Evolutionary conservation across 1,140 invertebrate genomes (phyloP).

Genomic region (Cataglyphis hispanica): DNA sequence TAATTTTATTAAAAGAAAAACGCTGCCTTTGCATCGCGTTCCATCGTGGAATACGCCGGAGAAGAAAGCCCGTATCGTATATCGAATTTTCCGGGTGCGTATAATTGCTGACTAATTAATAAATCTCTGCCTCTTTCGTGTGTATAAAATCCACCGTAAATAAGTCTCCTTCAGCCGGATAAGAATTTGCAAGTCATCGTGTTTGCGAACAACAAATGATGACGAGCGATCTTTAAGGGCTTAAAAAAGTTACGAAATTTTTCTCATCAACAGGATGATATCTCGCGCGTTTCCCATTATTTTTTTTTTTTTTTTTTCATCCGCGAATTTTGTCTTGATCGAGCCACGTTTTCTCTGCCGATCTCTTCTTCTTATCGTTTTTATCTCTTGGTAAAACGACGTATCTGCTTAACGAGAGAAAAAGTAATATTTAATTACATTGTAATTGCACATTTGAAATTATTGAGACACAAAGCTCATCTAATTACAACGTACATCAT

Average conservation of each 20-base stretch:
- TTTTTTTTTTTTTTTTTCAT: neutral
- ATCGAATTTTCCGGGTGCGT: constrained; percentile 52
- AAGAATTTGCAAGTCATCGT: constrained; percentile 37
- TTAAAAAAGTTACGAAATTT: constrained; percentile 1
- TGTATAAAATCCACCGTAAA: constrained; percentile 27
- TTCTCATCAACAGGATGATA: neutral
- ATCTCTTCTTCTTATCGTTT: too few relatives aligned
- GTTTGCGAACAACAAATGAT: constrained; percentile 5
- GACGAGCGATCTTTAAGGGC: constrained; percentile 3
- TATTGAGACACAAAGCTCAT: neutral
- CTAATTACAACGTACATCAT: constrained; percentile 10
- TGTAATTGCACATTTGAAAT: too few relatives aligned
- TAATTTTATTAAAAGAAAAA: constrained; percentile 36
- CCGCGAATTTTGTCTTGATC: neutral
- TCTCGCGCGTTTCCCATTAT: too few relatives aligned
- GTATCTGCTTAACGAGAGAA: neutral
- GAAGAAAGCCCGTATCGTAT: constrained; percentile 36
- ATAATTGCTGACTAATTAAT: constrained; percentile 60
- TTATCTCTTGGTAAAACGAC: neutral
- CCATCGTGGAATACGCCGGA: neutral
- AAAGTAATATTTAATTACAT: too few relatives aligned
- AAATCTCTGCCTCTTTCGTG: constrained; percentile 23
- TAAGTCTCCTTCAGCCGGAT: neutral
- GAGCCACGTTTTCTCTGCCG: neutral
- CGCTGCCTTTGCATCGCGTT: neutral